Evolutionary conservation across 2,888 invertebrate species (phyloP).

Genomic region (Spilarctia lutea): DNA sequence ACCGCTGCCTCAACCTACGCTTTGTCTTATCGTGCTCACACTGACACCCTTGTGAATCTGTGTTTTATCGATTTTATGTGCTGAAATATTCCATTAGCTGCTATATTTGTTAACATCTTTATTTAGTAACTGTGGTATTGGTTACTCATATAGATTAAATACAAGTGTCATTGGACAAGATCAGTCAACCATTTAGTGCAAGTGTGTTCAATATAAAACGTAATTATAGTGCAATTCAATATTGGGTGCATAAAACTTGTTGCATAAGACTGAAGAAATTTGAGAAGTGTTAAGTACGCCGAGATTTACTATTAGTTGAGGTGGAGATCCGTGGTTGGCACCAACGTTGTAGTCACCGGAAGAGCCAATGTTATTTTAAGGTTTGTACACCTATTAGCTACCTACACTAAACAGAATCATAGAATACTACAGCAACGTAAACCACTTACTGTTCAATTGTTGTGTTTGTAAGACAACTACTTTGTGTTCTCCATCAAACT

Average conservation of each 20-base stretch:
- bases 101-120: constrained; percentile 57
- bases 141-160: constrained; percentile 62
- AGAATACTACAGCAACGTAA: constrained; percentile 26
- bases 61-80: constrained; percentile 71
- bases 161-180: constrained; percentile 73
- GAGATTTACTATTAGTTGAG: constrained; percentile 39
- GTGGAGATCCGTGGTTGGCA: constrained; percentile 68
- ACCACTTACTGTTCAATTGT: constrained; percentile 16
- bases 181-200: constrained; percentile 75
- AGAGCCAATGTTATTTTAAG: constrained; percentile 84
- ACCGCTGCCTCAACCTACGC: constrained; percentile 64
- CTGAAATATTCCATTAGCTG: constrained; percentile 62
- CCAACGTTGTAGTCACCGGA: constrained; percentile 72
- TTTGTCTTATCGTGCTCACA: constrained; percentile 66
- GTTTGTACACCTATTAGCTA: constrained; percentile 63
- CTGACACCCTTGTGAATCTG: constrained; percentile 54
- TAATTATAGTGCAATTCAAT: constrained; percentile 57
- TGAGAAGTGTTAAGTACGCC: constrained; percentile 48
- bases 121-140: constrained; percentile 64
- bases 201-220: constrained; percentile 64
- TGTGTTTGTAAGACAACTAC: constrained; percentile 17
- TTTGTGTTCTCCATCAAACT: constrained; percentile 14
- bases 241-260: constrained; percentile 49
- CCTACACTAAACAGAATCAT: constrained; percentile 50
- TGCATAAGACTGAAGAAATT: constrained; percentile 52